Percentiles rank a stretch among this genome's conserved stretches.
Conservation (phyloP, 2,797 vertebrate species). For the Takifugu rubripes region DNA sequence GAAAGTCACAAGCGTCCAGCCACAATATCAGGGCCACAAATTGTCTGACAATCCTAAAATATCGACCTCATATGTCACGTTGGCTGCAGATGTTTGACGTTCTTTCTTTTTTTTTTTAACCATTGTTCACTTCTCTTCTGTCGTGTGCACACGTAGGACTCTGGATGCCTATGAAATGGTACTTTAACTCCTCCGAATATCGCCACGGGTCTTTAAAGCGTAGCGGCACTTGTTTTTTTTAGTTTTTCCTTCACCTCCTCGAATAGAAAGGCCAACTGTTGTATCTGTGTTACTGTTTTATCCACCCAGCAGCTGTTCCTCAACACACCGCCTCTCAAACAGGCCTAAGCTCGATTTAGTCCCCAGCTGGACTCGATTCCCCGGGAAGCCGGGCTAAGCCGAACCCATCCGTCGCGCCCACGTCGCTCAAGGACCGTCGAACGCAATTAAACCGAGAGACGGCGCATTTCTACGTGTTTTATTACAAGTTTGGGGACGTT, state of each 20-base stretch:
- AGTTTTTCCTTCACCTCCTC: slow-evolving; percentile 30
- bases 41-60: slow-evolving; percentile 67
- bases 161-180: slow-evolving; percentile 33
- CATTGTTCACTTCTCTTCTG: slow-evolving; percentile 16
- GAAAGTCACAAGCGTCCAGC: slow-evolving; percentile 32
- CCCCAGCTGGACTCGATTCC: slow-evolving; percentile 23
- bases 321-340: slow-evolving; percentile 62
- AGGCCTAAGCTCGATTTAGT: slow-evolving; percentile 30
- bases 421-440: slow-evolving; percentile 55
- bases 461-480: slow-evolving; percentile 24
- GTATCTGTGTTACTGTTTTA: slow-evolving; percentile 48
- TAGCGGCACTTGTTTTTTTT: slow-evolving; percentile 16
- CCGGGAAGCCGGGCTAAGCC: slow-evolving; percentile 42
- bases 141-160: neutral
- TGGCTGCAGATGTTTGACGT: slow-evolving; percentile 33
- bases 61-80: slow-evolving; percentile 31
- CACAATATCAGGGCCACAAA: slow-evolving; percentile 52
- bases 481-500: slow-evolving; percentile 7
- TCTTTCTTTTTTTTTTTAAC: slow-evolving; percentile 33
- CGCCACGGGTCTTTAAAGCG: slow-evolving; percentile 18
- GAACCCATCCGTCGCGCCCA: slow-evolving; percentile 38
- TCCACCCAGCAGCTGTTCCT: slow-evolving; percentile 53
- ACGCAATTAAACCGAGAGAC: slow-evolving; percentile 27
- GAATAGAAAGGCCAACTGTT: slow-evolving; percentile 48
- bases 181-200: slow-evolving; percentile 56